Base-by-base conservation (phyloP, 2,888 invertebrate species). In the Andrena bucephala region DNA sequence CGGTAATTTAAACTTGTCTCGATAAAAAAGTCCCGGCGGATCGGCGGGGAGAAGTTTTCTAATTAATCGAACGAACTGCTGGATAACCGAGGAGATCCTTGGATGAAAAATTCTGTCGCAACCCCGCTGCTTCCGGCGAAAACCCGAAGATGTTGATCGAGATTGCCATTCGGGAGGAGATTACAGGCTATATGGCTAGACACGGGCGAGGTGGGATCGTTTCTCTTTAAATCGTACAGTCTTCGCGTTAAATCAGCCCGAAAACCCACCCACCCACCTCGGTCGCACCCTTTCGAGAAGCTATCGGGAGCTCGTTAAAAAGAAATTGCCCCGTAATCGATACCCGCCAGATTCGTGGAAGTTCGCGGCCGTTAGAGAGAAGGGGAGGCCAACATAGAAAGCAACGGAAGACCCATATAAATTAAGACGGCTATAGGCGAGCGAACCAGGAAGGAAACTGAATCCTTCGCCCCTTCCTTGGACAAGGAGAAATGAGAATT, bases 251-350 rank as follows among this genome's bases (percentile, higher is more conserved):
- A 89, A 90, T 90, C 89, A 85, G 85, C 59, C 42, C 42, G 42
- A n/a, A n/a, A 31, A 10, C 48, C 16, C n/a, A 8, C 13, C 52
- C n/a, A 27, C 31, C 50, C 24, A 24, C 16, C 75, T 1, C 50
- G 13, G 50, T 81, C 50, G 31, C 81, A 73, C 77, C 83, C 81
- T 78, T 84, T 76, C 77, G 82, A 85, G 87, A 82, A 87, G 88
- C 86, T 88, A 88, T 90, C 85, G 85, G 71, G 81, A 83, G 78
- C 88, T 91, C 88, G 89, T 91, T 91, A 89, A 89, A 91, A 89
- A 86, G 89, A 87, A 90, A 90, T 91, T 90, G 90, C 83, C 84
- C 72, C 71, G 83, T 87, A 87, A 91, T 90, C 90, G 86, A 91
- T 90, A 87, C 62, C 60, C 1, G 68, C 74, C 31, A 54, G 78